Evolutionary conservation across 92 coral and sea anemone species (phyloP).

Genomic region (Phymanthus crucifer): DNA sequence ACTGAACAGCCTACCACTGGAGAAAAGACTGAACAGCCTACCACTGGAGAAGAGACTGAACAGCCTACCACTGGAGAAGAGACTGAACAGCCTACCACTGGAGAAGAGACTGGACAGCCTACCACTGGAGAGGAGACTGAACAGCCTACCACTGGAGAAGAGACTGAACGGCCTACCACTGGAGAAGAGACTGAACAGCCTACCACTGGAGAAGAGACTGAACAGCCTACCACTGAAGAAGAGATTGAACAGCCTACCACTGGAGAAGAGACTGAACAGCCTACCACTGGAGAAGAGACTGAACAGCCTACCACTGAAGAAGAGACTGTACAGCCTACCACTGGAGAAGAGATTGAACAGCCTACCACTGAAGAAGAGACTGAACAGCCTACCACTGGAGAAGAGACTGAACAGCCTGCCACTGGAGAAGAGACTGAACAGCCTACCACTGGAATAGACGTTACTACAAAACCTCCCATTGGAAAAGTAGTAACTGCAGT

Average conservation of each 20-base stretch:
- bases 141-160: background rate
- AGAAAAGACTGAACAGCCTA: slow-evolving; percentile 4
- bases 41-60: background rate
- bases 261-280: background rate
- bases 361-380: background rate
- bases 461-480: background rate
- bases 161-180: background rate
- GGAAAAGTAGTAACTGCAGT: background rate
- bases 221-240: no score
- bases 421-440: background rate
- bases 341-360: background rate
- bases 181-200: background rate
- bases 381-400: background rate
- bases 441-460: background rate
- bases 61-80: no score
- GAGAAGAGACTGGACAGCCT: background rate
- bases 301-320: background rate
- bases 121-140: background rate
- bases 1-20: slow-evolving; percentile 7
- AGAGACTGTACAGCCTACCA: background rate
- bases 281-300: background rate
- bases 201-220: no score
- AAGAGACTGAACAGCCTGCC: background rate
- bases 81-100: background rate
- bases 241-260: no score